Base-by-base conservation (phyloP, 2,888 invertebrate species). In the Brachypalpus laphriformis region DNA sequence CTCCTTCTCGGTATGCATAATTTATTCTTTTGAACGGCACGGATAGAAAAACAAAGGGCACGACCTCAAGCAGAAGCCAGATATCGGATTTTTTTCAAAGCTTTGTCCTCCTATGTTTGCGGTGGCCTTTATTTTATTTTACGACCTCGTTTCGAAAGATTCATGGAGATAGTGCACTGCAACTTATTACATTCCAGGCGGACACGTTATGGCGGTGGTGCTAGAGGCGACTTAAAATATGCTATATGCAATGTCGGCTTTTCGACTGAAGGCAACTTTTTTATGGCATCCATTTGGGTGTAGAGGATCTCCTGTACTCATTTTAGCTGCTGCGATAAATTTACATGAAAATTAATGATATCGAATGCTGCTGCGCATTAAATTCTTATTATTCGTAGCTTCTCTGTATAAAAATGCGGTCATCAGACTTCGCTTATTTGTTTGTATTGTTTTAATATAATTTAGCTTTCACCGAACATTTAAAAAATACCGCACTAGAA, bases 131-230 rank as follows among this genome's bases (percentile, higher is more conserved):
- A 56, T 77, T 70, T 61, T 61, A 45, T 61, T 70, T 74, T 63
- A 54, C 20, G 54, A 40, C 56, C 47, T 61, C 70, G 70, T 70
- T 77, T 16, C 42, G 49, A 54, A 61, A 77, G 77, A 77, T 77
- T 70, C 70, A 77, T 77, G 51, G 31, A 59, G 22, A 25, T 61
- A 61, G 51, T 61, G 40, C 37, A 45, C n/a, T 70, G 61, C 51
- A 77, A 49, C 59, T 61, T 76, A 76, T 59, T 59, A 68, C 49
- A 74, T 65, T 63, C 42, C 54, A n/a, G n/a, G 14, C 8, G 31
- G 31, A 45, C 25, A 22, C 18, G 7, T 16, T 34, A 57, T 20
- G 57, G 6, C 20, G 57, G 9, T 20, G 57, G 37, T 9, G 3
- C 61, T 45, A 25, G 16, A 14, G 40, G 25, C 14, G 42, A 8